Conservation (phyloP, 1,140 invertebrate species). For the Ridgeia piscesae region DNA sequence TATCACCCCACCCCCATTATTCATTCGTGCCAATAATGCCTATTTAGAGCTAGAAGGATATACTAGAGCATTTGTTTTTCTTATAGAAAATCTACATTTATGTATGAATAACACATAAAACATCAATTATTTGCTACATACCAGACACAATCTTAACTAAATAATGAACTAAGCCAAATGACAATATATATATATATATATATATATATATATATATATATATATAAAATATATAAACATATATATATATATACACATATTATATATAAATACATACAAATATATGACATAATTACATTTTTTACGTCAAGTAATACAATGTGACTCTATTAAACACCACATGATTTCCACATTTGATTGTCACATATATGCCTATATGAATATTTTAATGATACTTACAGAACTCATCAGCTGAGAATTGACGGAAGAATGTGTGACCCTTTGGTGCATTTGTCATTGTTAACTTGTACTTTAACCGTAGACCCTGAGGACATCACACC, state of each 20-base stretch:
- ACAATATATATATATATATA: background rate
- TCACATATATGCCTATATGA: background rate
- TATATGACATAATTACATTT: background rate
- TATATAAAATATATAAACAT: background rate
- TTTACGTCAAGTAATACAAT: background rate
- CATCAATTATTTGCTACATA: too few species aligned
- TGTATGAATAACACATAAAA: too few species aligned
- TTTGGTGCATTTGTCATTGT: background rate
- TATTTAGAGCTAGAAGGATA: too few species aligned
- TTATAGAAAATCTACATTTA: too few species aligned
- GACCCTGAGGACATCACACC: background rate
- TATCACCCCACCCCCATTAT: too few species aligned
- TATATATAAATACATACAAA: background rate
- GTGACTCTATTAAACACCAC: background rate
- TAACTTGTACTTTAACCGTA: background rate
- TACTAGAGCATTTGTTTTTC: too few species aligned
- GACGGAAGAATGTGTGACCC: conserved; percentile 69
- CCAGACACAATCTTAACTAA: too few species aligned
- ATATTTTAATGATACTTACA: conserved; percentile 67
- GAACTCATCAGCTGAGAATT: conserved; percentile 91
- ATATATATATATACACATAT: background rate
- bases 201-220: background rate
- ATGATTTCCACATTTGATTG: background rate
- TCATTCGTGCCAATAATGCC: too few species aligned
- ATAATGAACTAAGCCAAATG: too few species aligned